phyloP scores from a whole-genome alignment of 2,113 vertebrate genomes.

The Fulica atra region DNA sequence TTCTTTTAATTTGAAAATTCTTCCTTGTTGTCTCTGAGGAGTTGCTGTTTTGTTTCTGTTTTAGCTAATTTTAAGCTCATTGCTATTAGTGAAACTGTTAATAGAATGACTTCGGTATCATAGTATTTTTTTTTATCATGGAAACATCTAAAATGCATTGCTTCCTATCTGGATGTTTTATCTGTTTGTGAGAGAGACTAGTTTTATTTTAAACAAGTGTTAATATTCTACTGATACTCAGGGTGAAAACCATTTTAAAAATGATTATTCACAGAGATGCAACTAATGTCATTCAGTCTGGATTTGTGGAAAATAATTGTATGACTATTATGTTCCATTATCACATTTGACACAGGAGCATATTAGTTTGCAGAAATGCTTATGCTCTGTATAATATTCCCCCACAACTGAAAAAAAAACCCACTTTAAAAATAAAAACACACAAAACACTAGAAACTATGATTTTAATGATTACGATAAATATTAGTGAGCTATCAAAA shows the following conservation, averaged over 20 bases:
- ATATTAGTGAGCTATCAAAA: neutral
- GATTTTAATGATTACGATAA: neutral
- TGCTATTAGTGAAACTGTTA: neutral
- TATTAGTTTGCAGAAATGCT: neutral
- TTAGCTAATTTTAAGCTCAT: conserved; percentile 9
- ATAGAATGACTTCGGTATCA: neutral
- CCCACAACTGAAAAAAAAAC: neutral
- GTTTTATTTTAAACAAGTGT: neutral
- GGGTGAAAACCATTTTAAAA: neutral
- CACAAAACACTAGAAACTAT: neutral
- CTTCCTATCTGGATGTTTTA: neutral
- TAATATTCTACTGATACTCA: neutral
- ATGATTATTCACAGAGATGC: neutral
- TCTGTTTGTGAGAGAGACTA: neutral
- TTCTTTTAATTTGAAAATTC: neutral
- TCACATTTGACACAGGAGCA: neutral
- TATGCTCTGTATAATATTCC: neutral
- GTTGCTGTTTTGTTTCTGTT: neutral
- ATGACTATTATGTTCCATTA: neutral
- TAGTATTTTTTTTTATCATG: neutral
- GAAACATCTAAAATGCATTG: neutral
- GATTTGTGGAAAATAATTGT: neutral
- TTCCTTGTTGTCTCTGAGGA: neutral
- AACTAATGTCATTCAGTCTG: neutral
- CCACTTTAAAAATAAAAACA: neutral